Evolutionary conservation across 2,113 vertebrate genomes (phyloP), one percentile per base, ranked within the genome.

Genomic region (Oophaga pumilio): DNA sequence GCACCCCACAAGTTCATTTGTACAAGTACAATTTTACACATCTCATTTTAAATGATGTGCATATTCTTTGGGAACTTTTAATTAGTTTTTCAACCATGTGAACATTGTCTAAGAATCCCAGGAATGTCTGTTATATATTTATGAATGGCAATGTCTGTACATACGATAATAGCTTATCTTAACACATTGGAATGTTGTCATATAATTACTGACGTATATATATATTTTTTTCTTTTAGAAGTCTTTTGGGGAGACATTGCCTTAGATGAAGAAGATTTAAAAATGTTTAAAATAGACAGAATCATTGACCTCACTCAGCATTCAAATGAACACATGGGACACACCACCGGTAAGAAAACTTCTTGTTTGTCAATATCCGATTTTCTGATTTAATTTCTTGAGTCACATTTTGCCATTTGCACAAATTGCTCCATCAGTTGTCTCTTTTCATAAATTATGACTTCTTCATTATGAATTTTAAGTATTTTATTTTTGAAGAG

Each of bases 221-320:
- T 78, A 78, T 78, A 22, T 92, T 83, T 92, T n/a, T n/a, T 93
- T 60, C 95, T 94, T 96, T 81, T 94, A 99, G 98, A 95, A 95
- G 97, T 95, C 82, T 99, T 99, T 96, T 99, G 97, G 98, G 98
- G 98, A 88, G 98, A 99, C 93, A 99, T 99, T 92, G 98, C 98
- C 92, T 96, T 99, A 94, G 98, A 99, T 89, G 97, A 99, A 91
- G 98, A 99, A 94, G 98, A 99, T 90, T 96, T 99, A 94, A 96
- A 95, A 93, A 97, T 99, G 94, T 98, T 99, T 94, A 97, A 98
- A 89, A 96, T 99, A 86, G 97, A 99, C 94, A 95, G 97, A 91
- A 99, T 97, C 17, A 97, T 98, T 96, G 97, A 98, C 92, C 95
- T 99, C 89, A 95, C 95, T 0, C 96, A 96, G 90, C 96, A 96